A percentile compares a stretch with the other conserved stretches of the same genome.
Conservation (phyloP, 1,140 invertebrate species). For the Calephelis nemesis region DNA sequence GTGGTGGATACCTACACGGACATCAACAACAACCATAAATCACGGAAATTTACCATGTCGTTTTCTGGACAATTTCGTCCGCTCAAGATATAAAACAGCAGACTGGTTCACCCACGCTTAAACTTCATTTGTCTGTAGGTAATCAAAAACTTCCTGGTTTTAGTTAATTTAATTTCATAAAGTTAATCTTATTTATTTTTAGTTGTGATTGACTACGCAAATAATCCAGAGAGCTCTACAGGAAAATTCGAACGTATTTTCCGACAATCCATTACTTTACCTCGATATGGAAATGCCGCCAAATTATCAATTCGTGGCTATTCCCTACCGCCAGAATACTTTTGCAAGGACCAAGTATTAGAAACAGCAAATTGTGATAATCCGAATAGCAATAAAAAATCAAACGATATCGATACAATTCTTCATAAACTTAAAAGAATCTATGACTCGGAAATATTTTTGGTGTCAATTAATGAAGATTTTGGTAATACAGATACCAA, state of each 20-base stretch:
- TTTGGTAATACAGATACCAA: slow-evolving; percentile 18
- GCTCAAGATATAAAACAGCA: no score
- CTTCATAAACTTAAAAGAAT: slow-evolving; percentile 47
- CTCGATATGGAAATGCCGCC: slow-evolving; percentile 40
- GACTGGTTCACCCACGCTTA: no score
- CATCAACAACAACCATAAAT: no score
- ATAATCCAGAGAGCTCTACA: slow-evolving; percentile 72
- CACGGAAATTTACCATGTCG: no score
- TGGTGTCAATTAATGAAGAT: slow-evolving; percentile 39
- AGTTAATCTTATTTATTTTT: slow-evolving; percentile 18
- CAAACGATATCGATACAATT: slow-evolving; percentile 37
- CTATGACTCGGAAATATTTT: slow-evolving; percentile 42
- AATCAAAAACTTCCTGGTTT: no score
- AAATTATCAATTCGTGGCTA: slow-evolving; percentile 52
- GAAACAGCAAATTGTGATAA: slow-evolving; percentile 41
- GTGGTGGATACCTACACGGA: no score
- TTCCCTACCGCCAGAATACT: slow-evolving; percentile 54
- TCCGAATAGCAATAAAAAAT: slow-evolving; percentile 42
- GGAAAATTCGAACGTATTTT: slow-evolving; percentile 81
- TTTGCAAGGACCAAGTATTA: slow-evolving; percentile 54
- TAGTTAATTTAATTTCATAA: not conserved
- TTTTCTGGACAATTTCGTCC: no score
- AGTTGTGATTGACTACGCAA: slow-evolving; percentile 81
- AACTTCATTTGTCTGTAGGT: no score
- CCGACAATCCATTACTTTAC: slow-evolving; percentile 57